Evolutionary conservation across 2,888 invertebrate genomes (phyloP), one percentile per base, ranked within the genome.

Genomic region (Amiota mariae): DNA sequence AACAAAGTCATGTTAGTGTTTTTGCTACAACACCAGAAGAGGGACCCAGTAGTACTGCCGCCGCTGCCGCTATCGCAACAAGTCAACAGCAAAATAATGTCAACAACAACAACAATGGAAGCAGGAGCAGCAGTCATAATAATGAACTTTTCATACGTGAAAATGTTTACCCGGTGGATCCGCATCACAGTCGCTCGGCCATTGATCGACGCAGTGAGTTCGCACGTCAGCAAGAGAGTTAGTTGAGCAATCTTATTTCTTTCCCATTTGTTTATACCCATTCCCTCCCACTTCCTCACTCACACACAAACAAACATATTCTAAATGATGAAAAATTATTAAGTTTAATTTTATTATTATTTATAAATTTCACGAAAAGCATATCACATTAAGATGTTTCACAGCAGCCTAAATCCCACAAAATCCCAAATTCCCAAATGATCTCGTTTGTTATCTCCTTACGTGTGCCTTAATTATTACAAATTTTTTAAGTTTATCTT

Each of bases 21-120:
- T 90, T 89, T 78, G 86, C 88, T 48, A 88, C 85, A 18, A 87
- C 88, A 47, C 87, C 90, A 13, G 91, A 91, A 80, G 89, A 87
- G 77, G 87, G 80, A 6, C 81, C 79, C 57, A 76, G 18, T 49
- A 6, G 36, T 36, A 36, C 36, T 36, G 6, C 36, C 12, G 6
- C 36, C 12, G n/a, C 18, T 15, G 49, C 49, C 71, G 72, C 46
- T 4, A 8, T 12, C 9, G 20, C 61, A 59, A 36, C 36, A 36
- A 77, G 84, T 8, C 84, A 85, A 1, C 80, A 80, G 15, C 80
- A 79, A 12, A 18, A n/a, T 18, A 51, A 67, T 49, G 51, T 67
- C 11, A 36, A 36, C 8, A 36, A 36, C 8, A 36, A 6, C 66
- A 36, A 36, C 36, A 36, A 36, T 6, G 6, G 6, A 2, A 36